phyloP scores from a whole-genome alignment of 2,797 vertebrate genomes.

The Falco peregrinus region DNA sequence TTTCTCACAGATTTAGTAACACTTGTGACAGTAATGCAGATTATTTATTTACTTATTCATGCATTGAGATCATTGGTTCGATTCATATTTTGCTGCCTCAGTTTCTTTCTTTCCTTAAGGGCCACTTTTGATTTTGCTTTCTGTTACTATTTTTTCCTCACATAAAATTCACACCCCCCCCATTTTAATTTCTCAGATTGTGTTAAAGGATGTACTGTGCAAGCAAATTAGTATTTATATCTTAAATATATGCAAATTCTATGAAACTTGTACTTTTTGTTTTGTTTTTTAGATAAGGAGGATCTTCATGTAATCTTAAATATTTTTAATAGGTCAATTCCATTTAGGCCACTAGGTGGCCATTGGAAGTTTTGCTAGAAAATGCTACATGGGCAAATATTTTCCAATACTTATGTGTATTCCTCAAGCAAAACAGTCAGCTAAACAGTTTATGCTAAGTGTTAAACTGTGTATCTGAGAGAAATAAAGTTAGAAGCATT shows the following conservation, averaged over 20 bases:
- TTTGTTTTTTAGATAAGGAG: slow-evolving; percentile 74
- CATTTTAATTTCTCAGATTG: slow-evolving; percentile 70
- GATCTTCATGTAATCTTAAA: slow-evolving; percentile 27
- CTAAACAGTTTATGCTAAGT: slow-evolving; percentile 39
- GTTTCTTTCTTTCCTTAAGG: background rate
- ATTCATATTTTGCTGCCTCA: background rate
- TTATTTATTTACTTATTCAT: slow-evolving; percentile 19
- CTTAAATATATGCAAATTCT: slow-evolving; percentile 80
- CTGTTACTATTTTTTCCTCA: slow-evolving; percentile 45
- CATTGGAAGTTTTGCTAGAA: slow-evolving; percentile 27
- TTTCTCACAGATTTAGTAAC: background rate
- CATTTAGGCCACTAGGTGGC: slow-evolving; percentile 63
- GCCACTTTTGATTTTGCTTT: slow-evolving; percentile 9
- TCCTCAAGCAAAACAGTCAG: slow-evolving; percentile 7
- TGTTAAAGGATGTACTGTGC: slow-evolving; percentile 77
- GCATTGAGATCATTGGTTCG: slow-evolving; percentile 9
- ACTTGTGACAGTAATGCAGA: background rate
- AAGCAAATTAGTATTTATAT: slow-evolving; percentile 81
- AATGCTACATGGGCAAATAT: slow-evolving; percentile 31
- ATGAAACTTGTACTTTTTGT: slow-evolving; percentile 69
- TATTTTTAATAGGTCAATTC: slow-evolving; percentile 49
- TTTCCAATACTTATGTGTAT: slow-evolving; percentile 10
- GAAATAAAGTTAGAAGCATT: slow-evolving; percentile 58
- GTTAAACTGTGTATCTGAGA: slow-evolving; percentile 50
- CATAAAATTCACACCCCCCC: slow-evolving; percentile 30